Evolutionary conservation across 1,140 invertebrate genomes (phyloP), one percentile per base, ranked within the genome.

Genomic region (Manduca sexta): DNA sequence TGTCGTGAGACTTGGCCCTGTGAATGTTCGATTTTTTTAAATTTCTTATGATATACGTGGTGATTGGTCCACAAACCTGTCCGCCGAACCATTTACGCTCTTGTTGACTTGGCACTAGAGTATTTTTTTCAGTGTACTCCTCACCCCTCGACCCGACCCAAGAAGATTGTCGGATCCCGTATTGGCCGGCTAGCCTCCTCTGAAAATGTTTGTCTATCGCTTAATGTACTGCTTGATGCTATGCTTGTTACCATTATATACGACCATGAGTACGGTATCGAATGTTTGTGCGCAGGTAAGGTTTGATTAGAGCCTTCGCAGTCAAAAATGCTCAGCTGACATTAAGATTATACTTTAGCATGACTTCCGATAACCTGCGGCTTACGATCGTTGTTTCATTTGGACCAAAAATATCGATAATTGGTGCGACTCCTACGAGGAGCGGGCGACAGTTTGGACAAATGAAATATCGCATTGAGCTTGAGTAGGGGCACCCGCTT

Each of bases 101-200:
- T 71, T 80, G 79, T 79, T 76, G 70, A 81, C 72, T 69, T 81
- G 80, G 85, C 85, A 81, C 78, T 85, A 87, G 84, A 86, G 78
- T 78, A 75, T 87, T 82, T 86, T 82, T 86, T 86, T 85, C 85
- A 87, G 85, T 86, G 83, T 82, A 66, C 64, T 74, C 84, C 76
- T 76, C 76, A 80, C 77, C 77, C 76, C 76, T 73, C 74, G 73
- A 76, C 77, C 77, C 62, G 71, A 75, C 69, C 70, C 70, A 57
- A 64, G 76, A 78, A 75, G 67, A 72, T 54, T 62, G 66, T 74
- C 72, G 71, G 68, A 69, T 74, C 74, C 74, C 68, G 68, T 71
- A 71, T 52, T 74, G 65, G 71, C 74, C 77, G 81, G 81, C 81
- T 82, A 82, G 74, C 81, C 77, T 82, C 78, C 81, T 78, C 69